Base-by-base conservation (phyloP, 2,797 vertebrate species). In the Antrozous pallidus region DNA sequence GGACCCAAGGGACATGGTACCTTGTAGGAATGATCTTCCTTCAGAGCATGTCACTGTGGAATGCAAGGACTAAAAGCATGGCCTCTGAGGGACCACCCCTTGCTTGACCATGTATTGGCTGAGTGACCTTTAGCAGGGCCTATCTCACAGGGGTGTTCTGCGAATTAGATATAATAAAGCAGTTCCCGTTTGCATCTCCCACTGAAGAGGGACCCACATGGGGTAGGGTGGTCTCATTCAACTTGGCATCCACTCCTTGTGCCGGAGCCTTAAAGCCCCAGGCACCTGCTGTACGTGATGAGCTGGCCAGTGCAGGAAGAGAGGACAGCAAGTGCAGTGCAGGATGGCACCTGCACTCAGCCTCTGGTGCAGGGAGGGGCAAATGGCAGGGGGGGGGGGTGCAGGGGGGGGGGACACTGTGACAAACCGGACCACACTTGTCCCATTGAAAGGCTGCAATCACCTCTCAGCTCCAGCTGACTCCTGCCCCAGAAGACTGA, bases 261-360 rank as follows among this genome's bases (percentile, higher is more conserved):
- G 1, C 26, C 49, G 86, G 26, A 83, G 67, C 28, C 42, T n/a
- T 6, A 61, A 58, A 73, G 31, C 14, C 33, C 63, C 40, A 1
- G 9, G 38, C 10, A 33, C 22, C 22, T 18, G 28, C 12, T 1
- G 13, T 8, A 45, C 80, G 65, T 2, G 24, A 47, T 0, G 13
- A 49, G 17, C 24, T 5, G 11, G 22, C 51, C 42, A 31, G 24
- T 2, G 3, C 0, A 5, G 54, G 49, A 47, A 56, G 4, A n/a
- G 49, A 63, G n/a, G 0, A 10, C 10, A 11, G 42, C 54, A 45
- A 38, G 24, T 0, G 1, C 40, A 33, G 11, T 0, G 4, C 8
- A 71, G 61, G 20, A 7, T 0, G 18, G 33, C 33, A 16, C 11
- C 51, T 11, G 31, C 40, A 2, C 3, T 69, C 47, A 26, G 49